These are phyloP conservation scores for Danio choprae DNA, from an alignment of 2,797 vertebrate genomes.

Conservation along the genomic window DNA sequence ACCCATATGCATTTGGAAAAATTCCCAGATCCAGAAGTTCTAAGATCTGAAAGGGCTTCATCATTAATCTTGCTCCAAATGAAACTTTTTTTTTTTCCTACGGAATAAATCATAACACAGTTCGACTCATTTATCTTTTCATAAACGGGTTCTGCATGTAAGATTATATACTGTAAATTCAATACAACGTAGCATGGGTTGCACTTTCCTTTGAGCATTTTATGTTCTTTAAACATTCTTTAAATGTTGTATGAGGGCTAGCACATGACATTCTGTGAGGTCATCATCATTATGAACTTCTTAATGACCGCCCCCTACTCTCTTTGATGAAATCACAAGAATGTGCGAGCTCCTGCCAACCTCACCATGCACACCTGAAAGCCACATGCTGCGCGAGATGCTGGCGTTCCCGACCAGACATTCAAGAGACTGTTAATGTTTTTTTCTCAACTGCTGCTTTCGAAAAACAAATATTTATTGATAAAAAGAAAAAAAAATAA, in stretches of 20 bases:
- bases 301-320: slow-evolving; percentile 18
- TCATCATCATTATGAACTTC: slow-evolving; percentile 58
- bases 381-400: slow-evolving; percentile 58
- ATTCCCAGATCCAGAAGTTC: slow-evolving; percentile 46
- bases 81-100: slow-evolving; percentile 44
- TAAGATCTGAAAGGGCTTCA: slow-evolving; percentile 51
- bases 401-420: slow-evolving; percentile 51
- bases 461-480: slow-evolving; percentile 68
- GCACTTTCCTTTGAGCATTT: slow-evolving; percentile 17
- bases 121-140: slow-evolving; percentile 11
- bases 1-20: slow-evolving; percentile 43
- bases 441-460: slow-evolving; percentile 67
- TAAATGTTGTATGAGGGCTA: slow-evolving; percentile 57
- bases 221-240: slow-evolving; percentile 24
- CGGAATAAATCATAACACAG: slow-evolving; percentile 1
- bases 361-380: slow-evolving; percentile 62
- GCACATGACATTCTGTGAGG: slow-evolving; percentile 62
- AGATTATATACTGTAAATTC: slow-evolving; percentile 18
- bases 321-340: slow-evolving; percentile 43
- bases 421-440: slow-evolving; percentile 66
- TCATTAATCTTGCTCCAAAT: slow-evolving; percentile 37
- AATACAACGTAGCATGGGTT: slow-evolving; percentile 7
- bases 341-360: slow-evolving; percentile 44
- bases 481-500: slow-evolving; percentile 51
- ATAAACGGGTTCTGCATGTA: slow-evolving; percentile 29